Percentiles rank a stretch among this genome's conserved stretches.
These are phyloP conservation scores for Oncorhynchus nerka DNA, from an alignment of 2,113 vertebrate species.

Conservation along the genomic window DNA sequence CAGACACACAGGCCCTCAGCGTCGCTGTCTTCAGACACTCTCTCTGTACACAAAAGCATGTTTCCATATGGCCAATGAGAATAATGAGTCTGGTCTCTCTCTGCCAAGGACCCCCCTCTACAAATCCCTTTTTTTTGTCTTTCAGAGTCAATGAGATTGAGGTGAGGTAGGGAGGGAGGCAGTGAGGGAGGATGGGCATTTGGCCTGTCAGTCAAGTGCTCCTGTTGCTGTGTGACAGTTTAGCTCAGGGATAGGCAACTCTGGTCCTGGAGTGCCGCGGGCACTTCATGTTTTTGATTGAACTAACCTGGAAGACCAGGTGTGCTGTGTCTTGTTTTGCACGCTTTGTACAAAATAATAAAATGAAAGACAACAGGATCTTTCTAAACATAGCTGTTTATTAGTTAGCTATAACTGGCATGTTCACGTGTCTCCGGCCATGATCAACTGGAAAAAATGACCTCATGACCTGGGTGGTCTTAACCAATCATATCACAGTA, in stretches of 20 bases:
- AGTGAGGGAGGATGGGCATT: slow-evolving; percentile 67
- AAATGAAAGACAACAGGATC: too few relatives aligned
- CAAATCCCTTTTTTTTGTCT: slow-evolving; percentile 15
- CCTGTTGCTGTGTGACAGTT: slow-evolving; percentile 77
- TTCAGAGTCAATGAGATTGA: background rate
- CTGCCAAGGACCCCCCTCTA: slow-evolving; percentile 69
- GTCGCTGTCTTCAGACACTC: slow-evolving; percentile 87
- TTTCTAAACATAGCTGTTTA: too few relatives aligned
- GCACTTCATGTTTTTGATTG: too few relatives aligned
- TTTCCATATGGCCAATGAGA: slow-evolving; percentile 92
- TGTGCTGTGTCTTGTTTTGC: too few relatives aligned
- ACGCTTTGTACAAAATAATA: too few relatives aligned
- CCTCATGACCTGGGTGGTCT: too few relatives aligned
- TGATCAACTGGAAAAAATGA: too few relatives aligned
- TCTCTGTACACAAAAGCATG: slow-evolving; percentile 84
- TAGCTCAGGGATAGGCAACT: slow-evolving; percentile 10
- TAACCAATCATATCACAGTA: too few relatives aligned
- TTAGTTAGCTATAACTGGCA: too few relatives aligned
- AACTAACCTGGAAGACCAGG: too few relatives aligned
- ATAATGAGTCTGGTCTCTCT: slow-evolving; percentile 71
- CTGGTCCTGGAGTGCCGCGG: too few relatives aligned
- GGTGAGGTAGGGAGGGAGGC: slow-evolving; percentile 54
- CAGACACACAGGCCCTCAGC: slow-evolving; percentile 65
- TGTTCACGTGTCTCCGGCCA: too few relatives aligned
- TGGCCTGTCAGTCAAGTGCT: slow-evolving; percentile 73